Evolutionary conservation across 1,140 invertebrate species (phyloP).

Genomic region (Drosophila littoralis): DNA sequence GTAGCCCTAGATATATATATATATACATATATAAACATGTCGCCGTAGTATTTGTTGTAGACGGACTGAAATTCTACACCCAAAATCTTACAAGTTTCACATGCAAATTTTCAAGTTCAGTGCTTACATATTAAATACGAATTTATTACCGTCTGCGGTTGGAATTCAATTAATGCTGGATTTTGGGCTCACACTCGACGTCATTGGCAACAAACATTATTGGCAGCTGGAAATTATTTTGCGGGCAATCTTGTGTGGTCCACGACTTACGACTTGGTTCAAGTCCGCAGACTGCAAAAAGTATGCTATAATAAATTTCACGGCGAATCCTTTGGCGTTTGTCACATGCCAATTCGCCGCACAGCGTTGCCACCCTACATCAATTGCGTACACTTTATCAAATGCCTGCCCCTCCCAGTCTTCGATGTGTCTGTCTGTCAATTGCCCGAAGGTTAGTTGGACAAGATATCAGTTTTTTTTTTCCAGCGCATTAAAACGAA

Average conservation of each 20-base stretch:
- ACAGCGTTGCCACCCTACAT: neutral
- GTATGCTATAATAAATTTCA: conserved; percentile 24
- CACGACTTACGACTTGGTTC: no score
- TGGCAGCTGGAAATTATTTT: neutral
- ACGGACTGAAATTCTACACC: conserved; percentile 53
- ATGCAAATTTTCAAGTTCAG: conserved; percentile 67
- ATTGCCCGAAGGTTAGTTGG: conserved; percentile 64
- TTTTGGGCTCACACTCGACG: conserved; percentile 30
- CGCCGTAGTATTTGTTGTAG: conserved; percentile 28
- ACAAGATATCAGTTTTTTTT: conserved; percentile 63
- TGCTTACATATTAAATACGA: conserved; percentile 16
- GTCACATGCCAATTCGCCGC: neutral
- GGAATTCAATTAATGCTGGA: neutral
- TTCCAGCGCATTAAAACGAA: conserved; percentile 60
- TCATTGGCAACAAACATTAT: conserved; percentile 37
- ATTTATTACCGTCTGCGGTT: conserved; percentile 21
- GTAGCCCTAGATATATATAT: conserved; percentile 36
- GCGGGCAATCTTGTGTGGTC: neutral
- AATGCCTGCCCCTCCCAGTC: conserved; percentile 17
- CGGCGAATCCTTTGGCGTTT: conserved; percentile 6
- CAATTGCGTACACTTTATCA: neutral
- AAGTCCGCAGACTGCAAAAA: conserved; percentile 9
- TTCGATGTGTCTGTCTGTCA: conserved; percentile 29
- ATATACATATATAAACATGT: conserved; percentile 8
- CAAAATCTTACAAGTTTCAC: conserved; percentile 62